Conservation (phyloP, 1,140 invertebrate species). For the Ostrea denselamellosa region DNA sequence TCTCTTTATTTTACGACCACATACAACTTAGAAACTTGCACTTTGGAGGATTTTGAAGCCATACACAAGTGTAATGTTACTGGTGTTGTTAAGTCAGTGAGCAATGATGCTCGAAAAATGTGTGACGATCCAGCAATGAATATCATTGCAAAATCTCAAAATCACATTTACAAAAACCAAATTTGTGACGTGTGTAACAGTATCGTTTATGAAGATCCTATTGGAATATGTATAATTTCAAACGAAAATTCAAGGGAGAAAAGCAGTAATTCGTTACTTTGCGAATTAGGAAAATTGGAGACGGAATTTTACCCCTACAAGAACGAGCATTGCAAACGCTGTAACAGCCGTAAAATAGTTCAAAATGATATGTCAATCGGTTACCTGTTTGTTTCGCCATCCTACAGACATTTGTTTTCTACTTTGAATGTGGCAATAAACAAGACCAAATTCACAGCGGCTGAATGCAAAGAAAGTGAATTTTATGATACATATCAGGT, state of each 20-base stretch:
- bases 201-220: not conserved
- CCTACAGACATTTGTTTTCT: not conserved
- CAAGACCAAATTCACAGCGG: not conserved
- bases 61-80: not conserved
- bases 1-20: not conserved
- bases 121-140: not conserved
- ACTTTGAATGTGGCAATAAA: not conserved
- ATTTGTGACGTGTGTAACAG: slow-evolving; percentile 5
- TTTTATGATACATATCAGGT: not conserved
- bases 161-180: not conserved
- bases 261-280: not conserved
- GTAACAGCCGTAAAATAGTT: not conserved
- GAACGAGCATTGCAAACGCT: not conserved
- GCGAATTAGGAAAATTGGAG: not conserved
- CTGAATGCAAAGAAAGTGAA: not conserved
- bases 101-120: not conserved
- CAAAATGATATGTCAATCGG: not conserved
- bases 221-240: not conserved
- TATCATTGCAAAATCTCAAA: not conserved
- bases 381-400: not conserved
- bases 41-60: not conserved
- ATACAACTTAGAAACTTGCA: not conserved
- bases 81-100: not conserved
- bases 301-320: not conserved
- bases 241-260: not conserved